Evolutionary conservation across 2,113 vertebrate species (phyloP), one percentile per base, ranked within the genome.

Genomic region (Lamprotornis superbus): DNA sequence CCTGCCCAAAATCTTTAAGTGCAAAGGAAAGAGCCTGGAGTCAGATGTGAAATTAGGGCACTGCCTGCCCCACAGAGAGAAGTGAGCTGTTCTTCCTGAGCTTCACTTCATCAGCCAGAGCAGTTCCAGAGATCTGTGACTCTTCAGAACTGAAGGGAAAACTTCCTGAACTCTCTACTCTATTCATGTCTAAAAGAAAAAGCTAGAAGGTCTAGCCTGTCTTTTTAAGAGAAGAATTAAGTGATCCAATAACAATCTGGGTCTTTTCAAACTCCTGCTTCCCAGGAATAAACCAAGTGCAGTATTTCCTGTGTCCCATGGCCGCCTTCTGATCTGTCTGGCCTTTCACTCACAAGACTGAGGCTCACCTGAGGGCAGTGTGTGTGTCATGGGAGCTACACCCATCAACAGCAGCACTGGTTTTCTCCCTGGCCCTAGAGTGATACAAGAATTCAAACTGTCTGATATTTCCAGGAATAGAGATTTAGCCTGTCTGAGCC

Each of bases 261-360:
- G 6, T 81, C 12, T 86, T 70, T 52, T 56, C 44, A 46, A 40
- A 64, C 44, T 87, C 12, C 30, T 87, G 10, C 69, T 87, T 91
- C 49, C 56, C 44, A 56, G 65, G 61, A 87, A 52, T 71, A n/a
- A 89, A 75, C 18, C 20, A 11, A 40, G 46, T 64, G n/a, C 64
- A 14, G 0, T 75, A 21, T 83, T 61, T 82, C 40, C 49, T 12
- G 8, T 47, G n/a, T 64, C 31, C 16, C 17, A 9, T 22, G 27
- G 40, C 13, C 0, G 0, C 56, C 33, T 56, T 50, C 63, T 79
- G 4, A 0, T 39, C 71, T 85, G 25, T 8, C 49, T 60, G 70
- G 31, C 37, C 70, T 83, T 57, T 40, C 39, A 21, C 20, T 25
- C 0, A 0, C 2, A 33, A 25, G 56, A 3, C 1, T 3, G 44